A percentile compares a stretch with the other conserved stretches of the same genome.
Evolutionary conservation across 1,140 invertebrate genomes (phyloP).

Genomic region (Cheumatopsyche charites): DNA sequence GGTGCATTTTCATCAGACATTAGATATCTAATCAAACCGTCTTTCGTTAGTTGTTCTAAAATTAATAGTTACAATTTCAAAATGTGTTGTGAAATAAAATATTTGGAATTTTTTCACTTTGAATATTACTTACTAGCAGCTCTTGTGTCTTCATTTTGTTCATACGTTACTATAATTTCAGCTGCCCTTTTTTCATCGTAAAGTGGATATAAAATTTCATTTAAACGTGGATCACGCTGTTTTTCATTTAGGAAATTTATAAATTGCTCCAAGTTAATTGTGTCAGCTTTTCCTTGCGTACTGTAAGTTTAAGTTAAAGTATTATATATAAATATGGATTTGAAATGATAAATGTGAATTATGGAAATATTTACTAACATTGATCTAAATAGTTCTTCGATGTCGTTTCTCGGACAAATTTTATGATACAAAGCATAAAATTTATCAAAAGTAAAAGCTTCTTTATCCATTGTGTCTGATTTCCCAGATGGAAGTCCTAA

Average conservation of each 20-base stretch:
- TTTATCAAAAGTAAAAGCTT: slow-evolving; percentile 97
- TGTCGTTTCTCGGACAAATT: slow-evolving; percentile 98
- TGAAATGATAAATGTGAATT: too few relatives aligned
- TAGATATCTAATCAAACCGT: slow-evolving; percentile 94
- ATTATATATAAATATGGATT: too few relatives aligned
- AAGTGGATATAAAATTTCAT: slow-evolving; percentile 98
- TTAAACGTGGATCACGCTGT: slow-evolving; percentile 96
- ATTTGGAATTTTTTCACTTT: slow-evolving; percentile 5
- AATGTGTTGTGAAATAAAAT: background rate
- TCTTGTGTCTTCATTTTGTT: slow-evolving; percentile 81
- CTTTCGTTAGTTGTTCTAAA: slow-evolving; percentile 80
- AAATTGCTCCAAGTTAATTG: slow-evolving; percentile 85
- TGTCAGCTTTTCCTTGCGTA: slow-evolving; percentile 88
- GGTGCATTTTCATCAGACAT: slow-evolving; percentile 99
- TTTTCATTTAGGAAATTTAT: slow-evolving; percentile 97
- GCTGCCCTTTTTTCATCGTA: slow-evolving; percentile 93
- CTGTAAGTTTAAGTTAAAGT: slow-evolving; percentile 63
- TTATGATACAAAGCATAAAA: slow-evolving; percentile 99
- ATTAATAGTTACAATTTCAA: background rate
- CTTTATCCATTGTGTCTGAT: slow-evolving; percentile 94
- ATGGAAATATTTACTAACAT: too few relatives aligned
- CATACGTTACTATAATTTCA: slow-evolving; percentile 95
- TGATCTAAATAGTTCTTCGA: slow-evolving; percentile 96
- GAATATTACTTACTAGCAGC: slow-evolving; percentile 72
- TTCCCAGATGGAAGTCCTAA: slow-evolving; percentile 94